A percentile compares a stretch with the other conserved stretches of the same genome.
phyloP scores from a whole-genome alignment of 2,888 invertebrate genomes.

The Boloria euphrosyne region DNA sequence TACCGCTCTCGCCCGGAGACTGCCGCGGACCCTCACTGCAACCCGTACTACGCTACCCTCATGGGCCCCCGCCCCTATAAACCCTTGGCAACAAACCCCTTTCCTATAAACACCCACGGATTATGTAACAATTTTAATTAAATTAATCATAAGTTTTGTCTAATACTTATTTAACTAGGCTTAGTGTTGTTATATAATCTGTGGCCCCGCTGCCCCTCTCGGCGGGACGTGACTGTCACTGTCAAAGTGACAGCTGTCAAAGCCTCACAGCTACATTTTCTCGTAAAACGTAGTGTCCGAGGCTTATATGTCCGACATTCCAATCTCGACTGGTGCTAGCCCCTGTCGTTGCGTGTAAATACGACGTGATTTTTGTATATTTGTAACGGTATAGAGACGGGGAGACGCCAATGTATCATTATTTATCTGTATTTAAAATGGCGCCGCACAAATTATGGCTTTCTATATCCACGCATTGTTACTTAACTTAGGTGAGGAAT shows the following conservation, averaged over 20 bases:
- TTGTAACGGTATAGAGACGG: constrained; percentile 58
- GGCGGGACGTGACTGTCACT: constrained; percentile 6
- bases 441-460: constrained; percentile 60
- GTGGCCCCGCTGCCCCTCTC: constrained; percentile 29
- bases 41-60: constrained; percentile 94
- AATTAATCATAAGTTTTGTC: constrained; percentile 7
- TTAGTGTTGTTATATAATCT: constrained; percentile 26
- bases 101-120: background rate
- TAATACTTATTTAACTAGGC: constrained; percentile 18
- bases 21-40: constrained; percentile 86
- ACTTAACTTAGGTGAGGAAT: constrained; percentile 77
- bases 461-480: constrained; percentile 72
- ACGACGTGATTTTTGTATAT: constrained; percentile 54
- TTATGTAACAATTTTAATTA: constrained; percentile 10
- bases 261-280: constrained; percentile 43
- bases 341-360: constrained; percentile 51
- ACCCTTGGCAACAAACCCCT: background rate
- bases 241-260: constrained; percentile 16
- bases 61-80: constrained; percentile 93
- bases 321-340: constrained; percentile 45
- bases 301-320: constrained; percentile 48
- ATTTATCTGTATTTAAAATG: constrained; percentile 57
- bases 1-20: constrained; percentile 92
- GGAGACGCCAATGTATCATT: constrained; percentile 48
- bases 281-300: constrained; percentile 50